Percentiles rank a stretch among this genome's conserved stretches.
Conservation (phyloP, 35 echinoderm and acorn worm genomes). For the Strongylocentrotus purpuratus region DNA sequence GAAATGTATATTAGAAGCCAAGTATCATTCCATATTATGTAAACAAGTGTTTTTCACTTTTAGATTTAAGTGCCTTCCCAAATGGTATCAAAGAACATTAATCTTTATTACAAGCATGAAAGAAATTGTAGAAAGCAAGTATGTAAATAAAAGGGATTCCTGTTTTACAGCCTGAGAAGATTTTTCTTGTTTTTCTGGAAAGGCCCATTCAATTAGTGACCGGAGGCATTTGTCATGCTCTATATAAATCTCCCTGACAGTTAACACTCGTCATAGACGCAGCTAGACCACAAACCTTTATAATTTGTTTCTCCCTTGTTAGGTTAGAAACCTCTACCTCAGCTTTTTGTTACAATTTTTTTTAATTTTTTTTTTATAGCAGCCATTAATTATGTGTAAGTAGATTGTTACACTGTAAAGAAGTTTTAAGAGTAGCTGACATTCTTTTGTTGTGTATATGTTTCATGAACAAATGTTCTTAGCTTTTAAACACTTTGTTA, state of each 20-base stretch:
- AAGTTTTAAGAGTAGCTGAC: no score
- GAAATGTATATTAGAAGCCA: not conserved
- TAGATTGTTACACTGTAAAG: not conserved
- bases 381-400: not conserved
- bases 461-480: no score
- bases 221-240: constrained; percentile 7
- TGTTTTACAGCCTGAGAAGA: not conserved
- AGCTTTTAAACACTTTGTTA: no score
- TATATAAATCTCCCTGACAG: not conserved
- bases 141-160: not conserved
- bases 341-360: not conserved
- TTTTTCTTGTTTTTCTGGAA: not conserved
- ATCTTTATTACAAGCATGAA: no score
- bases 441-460: no score
- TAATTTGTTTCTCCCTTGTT: not conserved
- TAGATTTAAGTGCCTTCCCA: no score
- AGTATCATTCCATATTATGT: not conserved
- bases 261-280: not conserved
- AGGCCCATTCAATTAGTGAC: not conserved
- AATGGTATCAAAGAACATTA: no score
- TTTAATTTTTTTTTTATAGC: not conserved
- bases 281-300: not conserved
- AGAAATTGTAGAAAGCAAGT: no score
- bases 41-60: not conserved
- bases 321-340: not conserved